phyloP scores from a whole-genome alignment of 2,797 vertebrate species.

The Dendrocincla tyrannina region DNA sequence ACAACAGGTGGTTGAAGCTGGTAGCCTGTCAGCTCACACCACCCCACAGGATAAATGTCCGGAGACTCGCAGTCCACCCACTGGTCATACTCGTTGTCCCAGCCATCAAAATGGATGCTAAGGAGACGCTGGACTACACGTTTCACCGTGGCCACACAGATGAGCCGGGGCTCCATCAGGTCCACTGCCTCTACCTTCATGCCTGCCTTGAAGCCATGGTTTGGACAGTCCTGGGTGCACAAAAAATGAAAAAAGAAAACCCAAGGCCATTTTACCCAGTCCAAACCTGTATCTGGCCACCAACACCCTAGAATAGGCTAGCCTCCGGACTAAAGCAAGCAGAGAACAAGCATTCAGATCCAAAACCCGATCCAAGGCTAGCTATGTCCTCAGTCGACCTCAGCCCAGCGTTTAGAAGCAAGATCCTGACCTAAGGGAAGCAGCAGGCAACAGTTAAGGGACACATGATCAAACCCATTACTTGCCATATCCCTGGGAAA shows the following conservation, averaged over 20 bases:
- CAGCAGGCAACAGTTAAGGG: neutral
- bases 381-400: neutral
- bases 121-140: conserved; percentile 88
- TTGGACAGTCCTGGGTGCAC: conserved; percentile 83
- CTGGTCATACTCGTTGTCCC: conserved; percentile 95
- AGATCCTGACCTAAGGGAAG: neutral
- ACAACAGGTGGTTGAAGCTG: conserved; percentile 90
- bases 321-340: neutral
- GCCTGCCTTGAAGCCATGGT: conserved; percentile 86
- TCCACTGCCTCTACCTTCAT: conserved; percentile 97
- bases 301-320: neutral
- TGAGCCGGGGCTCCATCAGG: conserved; percentile 94
- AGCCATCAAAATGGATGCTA: conserved; percentile 95
- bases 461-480: neutral
- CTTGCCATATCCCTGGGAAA: neutral
- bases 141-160: conserved; percentile 93
- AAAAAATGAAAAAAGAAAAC: neutral
- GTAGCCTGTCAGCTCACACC: conserved; percentile 92
- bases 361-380: neutral
- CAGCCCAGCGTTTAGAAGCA: neutral
- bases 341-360: neutral
- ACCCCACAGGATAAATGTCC: conserved; percentile 95
- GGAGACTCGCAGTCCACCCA: conserved; percentile 95
- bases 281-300: neutral
- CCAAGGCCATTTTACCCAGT: neutral